These are phyloP conservation scores for Anaspis maculata DNA, from an alignment of 2,888 invertebrate species.

Conservation along the genomic window DNA sequence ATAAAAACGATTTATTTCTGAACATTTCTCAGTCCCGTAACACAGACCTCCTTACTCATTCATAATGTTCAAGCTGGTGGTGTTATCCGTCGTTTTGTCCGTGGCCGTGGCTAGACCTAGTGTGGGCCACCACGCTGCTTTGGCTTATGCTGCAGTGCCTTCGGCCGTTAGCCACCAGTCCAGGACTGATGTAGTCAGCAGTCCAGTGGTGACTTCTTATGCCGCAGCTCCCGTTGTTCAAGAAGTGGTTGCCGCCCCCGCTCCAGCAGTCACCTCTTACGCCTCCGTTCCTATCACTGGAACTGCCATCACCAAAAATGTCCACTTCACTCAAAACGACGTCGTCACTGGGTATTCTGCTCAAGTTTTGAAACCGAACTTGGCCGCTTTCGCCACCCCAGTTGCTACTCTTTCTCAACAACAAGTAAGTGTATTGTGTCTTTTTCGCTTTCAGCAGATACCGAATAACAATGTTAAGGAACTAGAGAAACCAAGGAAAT, in stretches of 20 bases:
- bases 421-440: too few species aligned
- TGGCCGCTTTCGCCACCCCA: conserved; percentile 39
- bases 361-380: conserved; percentile 12
- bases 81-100: conserved; percentile 51
- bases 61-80: conserved; percentile 52
- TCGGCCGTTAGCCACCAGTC: conserved; percentile 15
- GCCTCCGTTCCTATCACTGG: too few species aligned
- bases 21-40: conserved; percentile 8
- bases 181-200: conserved; percentile 15
- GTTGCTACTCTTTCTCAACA: too few species aligned
- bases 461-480: too few species aligned
- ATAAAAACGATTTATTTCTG: too few species aligned
- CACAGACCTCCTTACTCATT: conserved; percentile 15
- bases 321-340: background rate
- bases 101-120: conserved; percentile 46
- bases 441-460: too few species aligned
- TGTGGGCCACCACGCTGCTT: conserved; percentile 17
- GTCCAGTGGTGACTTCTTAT: conserved; percentile 16
- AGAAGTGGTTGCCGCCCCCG: conserved; percentile 2
- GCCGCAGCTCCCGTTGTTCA: conserved; percentile 19
- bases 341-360: conserved; percentile 1
- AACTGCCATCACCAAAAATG: conserved; percentile 17
- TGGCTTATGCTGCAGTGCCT: conserved; percentile 16
- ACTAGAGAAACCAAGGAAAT: too few species aligned
- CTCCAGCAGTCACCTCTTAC: conserved; percentile 2